phyloP scores from a whole-genome alignment of 1,140 invertebrate species.

The Drosophila malerkotliana region DNA sequence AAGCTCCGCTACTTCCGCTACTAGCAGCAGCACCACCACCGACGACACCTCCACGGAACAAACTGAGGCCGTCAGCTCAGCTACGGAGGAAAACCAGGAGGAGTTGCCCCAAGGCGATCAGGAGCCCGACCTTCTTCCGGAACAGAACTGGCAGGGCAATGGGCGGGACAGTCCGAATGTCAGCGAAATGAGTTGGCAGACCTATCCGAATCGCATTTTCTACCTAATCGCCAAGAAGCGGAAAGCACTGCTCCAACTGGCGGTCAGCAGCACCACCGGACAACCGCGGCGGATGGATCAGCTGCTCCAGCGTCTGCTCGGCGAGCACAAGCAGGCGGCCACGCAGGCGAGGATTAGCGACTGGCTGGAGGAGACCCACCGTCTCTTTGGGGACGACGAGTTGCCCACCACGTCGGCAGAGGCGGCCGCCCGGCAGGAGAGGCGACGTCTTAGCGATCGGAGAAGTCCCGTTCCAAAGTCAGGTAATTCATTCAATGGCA shows the following conservation, averaged over 20 bases:
- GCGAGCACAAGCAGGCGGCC: constrained; percentile 57
- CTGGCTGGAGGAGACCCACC: constrained; percentile 70
- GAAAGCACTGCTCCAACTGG: constrained; percentile 69
- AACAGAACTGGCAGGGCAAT: neutral
- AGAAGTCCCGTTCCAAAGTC: constrained; percentile 31
- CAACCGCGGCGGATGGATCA: constrained; percentile 58
- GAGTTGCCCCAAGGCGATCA: neutral
- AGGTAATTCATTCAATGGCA: constrained; percentile 15
- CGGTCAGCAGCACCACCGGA: constrained; percentile 66
- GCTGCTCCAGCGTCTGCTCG: constrained; percentile 50
- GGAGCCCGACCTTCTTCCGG: neutral
- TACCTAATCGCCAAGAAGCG: constrained; percentile 83
- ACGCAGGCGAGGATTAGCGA: constrained; percentile 57
- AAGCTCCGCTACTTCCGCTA: neutral
- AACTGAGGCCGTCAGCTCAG: constrained; percentile 32
- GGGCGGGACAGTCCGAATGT: constrained; percentile 56
- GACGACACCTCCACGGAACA: constrained; percentile 29
- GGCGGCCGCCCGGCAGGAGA: constrained; percentile 56
- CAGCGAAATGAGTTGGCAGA: constrained; percentile 68
- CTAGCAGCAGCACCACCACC: constrained; percentile 37
- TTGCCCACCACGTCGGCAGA: constrained; percentile 69
- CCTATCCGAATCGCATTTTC: constrained; percentile 77
- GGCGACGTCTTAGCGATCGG: constrained; percentile 13
- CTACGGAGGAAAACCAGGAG: constrained; percentile 48
- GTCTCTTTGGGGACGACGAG: constrained; percentile 61